phyloP scores from a whole-genome alignment of 2,113 vertebrate species.

The Microcebus jonahi region DNA sequence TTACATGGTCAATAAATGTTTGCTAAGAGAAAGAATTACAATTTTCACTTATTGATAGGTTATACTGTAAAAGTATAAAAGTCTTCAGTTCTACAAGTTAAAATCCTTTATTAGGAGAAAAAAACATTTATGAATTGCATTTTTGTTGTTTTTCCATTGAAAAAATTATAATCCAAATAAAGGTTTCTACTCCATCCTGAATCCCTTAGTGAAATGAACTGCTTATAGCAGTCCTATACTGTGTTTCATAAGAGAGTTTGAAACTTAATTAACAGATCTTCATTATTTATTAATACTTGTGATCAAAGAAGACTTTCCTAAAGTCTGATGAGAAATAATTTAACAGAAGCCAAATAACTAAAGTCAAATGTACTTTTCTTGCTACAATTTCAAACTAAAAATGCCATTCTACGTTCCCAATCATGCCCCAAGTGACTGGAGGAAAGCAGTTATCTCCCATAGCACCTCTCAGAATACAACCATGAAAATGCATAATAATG shows the following conservation, averaged over 20 bases:
- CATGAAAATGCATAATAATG: not conserved
- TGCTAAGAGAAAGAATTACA: not conserved
- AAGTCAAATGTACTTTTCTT: not conserved
- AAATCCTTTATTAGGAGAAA: not conserved
- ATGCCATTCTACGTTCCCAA: not conserved
- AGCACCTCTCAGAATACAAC: not conserved
- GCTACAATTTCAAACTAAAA: conserved; percentile 21
- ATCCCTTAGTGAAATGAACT: not conserved
- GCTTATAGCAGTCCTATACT: not conserved
- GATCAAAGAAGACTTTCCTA: conserved; percentile 32
- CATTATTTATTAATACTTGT: conserved; percentile 35
- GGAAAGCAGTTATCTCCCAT: not conserved
- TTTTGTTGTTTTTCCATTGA: not conserved
- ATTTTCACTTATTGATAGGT: not conserved
- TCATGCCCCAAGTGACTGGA: not conserved
- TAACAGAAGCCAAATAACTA: not conserved
- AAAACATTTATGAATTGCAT: not conserved
- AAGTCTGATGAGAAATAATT: not conserved
- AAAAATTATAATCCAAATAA: not conserved
- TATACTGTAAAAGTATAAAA: not conserved
- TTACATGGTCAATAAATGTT: not conserved
- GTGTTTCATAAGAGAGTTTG: not conserved
- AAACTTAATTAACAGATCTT: conserved; percentile 4
- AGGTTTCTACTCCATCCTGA: not conserved
- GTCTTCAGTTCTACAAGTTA: not conserved